These are phyloP conservation scores for Drosophila melanosoma DNA, from an alignment of 2,888 invertebrate species.

Conservation along the genomic window DNA sequence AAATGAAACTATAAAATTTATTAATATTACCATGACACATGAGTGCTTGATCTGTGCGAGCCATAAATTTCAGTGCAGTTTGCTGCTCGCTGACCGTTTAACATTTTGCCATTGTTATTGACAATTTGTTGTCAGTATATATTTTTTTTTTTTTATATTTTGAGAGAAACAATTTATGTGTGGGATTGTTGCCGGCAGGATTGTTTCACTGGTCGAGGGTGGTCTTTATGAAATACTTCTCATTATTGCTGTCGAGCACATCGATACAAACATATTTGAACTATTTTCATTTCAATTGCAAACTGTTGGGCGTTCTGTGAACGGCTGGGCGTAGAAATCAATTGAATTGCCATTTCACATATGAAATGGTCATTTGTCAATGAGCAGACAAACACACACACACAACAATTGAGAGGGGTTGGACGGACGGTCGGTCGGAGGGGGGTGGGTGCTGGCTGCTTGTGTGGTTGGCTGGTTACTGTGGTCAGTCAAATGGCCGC, in stretches of 20 bases:
- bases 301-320: constrained; percentile 39
- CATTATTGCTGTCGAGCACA: constrained; percentile 61
- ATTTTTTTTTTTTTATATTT: constrained; percentile 32
- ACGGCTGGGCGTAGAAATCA: constrained; percentile 64
- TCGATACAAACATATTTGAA: constrained; percentile 72
- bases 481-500: constrained; percentile 78
- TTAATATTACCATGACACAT: constrained; percentile 71
- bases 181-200: constrained; percentile 7
- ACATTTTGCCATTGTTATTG: constrained; percentile 74
- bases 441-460: constrained; percentile 2
- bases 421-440: background rate
- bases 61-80: constrained; percentile 67
- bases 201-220: background rate
- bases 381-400: constrained; percentile 67
- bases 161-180: constrained; percentile 67
- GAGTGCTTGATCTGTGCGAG: constrained; percentile 69
- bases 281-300: constrained; percentile 80
- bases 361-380: constrained; percentile 80
- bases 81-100: constrained; percentile 51
- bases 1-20: constrained; percentile 76
- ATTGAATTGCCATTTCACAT: constrained; percentile 81
- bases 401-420: constrained; percentile 38
- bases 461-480: constrained; percentile 45
- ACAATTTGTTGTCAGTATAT: constrained; percentile 76
- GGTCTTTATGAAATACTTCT: constrained; percentile 76